Evolutionary conservation across 1,140 invertebrate species (phyloP), one percentile per base, ranked within the genome.

Genomic region (Drosophila guanche): DNA sequence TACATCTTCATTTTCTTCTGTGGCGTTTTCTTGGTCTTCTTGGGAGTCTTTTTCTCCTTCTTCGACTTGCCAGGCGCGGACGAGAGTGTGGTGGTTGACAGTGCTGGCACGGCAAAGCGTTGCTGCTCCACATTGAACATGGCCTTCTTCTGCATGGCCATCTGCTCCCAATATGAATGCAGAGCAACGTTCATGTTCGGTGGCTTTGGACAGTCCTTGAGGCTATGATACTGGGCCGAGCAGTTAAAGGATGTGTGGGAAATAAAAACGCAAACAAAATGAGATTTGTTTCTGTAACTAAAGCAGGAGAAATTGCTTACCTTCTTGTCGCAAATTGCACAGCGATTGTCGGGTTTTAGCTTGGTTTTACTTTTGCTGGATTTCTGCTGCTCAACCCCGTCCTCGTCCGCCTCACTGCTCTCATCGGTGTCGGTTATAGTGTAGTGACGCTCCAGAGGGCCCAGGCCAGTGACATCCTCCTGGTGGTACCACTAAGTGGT

Each of bases 401-500:
- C 68, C 2, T 25, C 16, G 16, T 1, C 16, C 16, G 16, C 25
- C 4, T 80, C 71, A 33, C 54, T 70, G 41, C 45, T 59, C 6
- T 58, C 84, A 55, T 88, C 88, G 16, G 16, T 20, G 1, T 20
- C 16, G 4, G 75, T 61, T 29, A 90, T 75, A 1, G 60, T 71
- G 45, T 68, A 79, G 14, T 79, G 77, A 0, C 67, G 75, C n/a
- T 71, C 74, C 14, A 72, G 48, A 22, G 62, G 56, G 1, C 89
- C 89, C 45, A 90, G 48, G 37, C 89, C 90, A 3, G 90, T 70
- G 4, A 90, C 80, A 54, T 90, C 89, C 12, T 90, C 89, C 53
- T 90, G 79, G 0, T n/a, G n/a, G n/a, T n/a, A n/a, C n/a, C n/a
- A 42, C 37, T 7, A 65, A 69, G 22, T 77, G 48, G n/a, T 56